Evolutionary conservation across 35 echinoderm and acorn worm genomes (phyloP).

Genomic region (Apostichopus japonicus): DNA sequence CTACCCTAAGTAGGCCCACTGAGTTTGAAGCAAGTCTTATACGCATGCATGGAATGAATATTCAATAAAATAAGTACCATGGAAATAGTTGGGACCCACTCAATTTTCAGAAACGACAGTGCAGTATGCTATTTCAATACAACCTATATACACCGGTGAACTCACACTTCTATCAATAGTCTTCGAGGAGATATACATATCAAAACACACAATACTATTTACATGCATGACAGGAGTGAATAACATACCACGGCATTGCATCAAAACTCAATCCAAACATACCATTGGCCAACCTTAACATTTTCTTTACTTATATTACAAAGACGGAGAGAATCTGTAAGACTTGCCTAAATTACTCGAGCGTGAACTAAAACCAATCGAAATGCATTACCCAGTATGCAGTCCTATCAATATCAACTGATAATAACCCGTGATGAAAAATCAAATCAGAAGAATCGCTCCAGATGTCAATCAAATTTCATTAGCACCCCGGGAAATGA

Average conservation of each 20-base stretch:
- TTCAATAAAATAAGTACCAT: too few relatives aligned
- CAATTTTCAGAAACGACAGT: not conserved
- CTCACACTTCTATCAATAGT: not conserved
- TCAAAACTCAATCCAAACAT: conserved; percentile 4
- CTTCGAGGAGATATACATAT: not conserved
- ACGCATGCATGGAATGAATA: too few relatives aligned
- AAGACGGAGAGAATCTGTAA: not conserved
- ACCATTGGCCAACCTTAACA: not conserved
- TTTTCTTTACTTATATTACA: not conserved
- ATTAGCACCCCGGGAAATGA: conserved; percentile 49
- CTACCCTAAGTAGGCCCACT: too few relatives aligned
- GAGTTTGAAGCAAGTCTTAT: too few relatives aligned
- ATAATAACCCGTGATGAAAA: conserved; percentile 28
- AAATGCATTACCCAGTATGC: conserved; percentile 14
- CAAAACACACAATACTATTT: not conserved
- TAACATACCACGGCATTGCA: not conserved
- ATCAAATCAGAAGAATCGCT: conserved; percentile 17
- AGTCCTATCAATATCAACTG: conserved; percentile 18
- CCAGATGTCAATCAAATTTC: conserved; percentile 40
- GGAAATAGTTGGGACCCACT: too few relatives aligned
- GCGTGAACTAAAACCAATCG: conserved; percentile 12
- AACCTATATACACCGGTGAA: not conserved
- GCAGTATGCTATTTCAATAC: not conserved
- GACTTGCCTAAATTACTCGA: conserved; percentile 2
- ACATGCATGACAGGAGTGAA: too few relatives aligned